Base-by-base conservation (phyloP, 2,888 invertebrate species). In the Sphaerophoria rueppellii region DNA sequence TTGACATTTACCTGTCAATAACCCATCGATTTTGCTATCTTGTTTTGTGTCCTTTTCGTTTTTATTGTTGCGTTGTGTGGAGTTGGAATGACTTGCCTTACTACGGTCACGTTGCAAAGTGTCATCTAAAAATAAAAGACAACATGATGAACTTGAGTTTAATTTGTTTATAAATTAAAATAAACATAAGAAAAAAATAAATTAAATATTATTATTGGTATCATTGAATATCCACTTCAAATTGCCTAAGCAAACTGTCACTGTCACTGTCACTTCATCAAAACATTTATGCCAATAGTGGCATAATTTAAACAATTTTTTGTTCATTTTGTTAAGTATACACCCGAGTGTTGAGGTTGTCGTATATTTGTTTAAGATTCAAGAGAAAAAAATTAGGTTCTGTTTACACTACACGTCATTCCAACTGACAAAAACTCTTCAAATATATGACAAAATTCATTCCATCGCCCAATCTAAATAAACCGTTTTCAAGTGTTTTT, bases 21-120 rank as follows among this genome's bases (percentile, higher is more conserved):
- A 85, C 81, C 63, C 69, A 85, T 85, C 85, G 70, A 58, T 63
- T 70, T 70, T 79, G 55, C 12, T 65, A 40, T 83, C 82, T 43
- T 71, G 72, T 48, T 77, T 81, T 52, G 63, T 63, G 37, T 81
- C 75, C 67, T 57, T 80, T 12, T 76, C 81, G 43, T 77, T 65
- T 46, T 71, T 43, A 43, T 43, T 43, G 43, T 9, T 81, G 32
- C 73, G 61, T 70, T 77, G 81, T 58, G 16, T 61, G 0, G 43
- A 73, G 65, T 85, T 61, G 0, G 43, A 73, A 70, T 85, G 80
- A 85, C 85, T 81, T 69, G 14, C 80, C 75, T 80, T 83, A 61
- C 83, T 80, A 81, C 81, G 63, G 69, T 85, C 76, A 81, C 73
- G 81, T 85, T 85, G 85, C 70, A 81, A 81, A 85, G 85, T 85